A percentile compares a stretch with the other conserved stretches of the same genome.
Evolutionary conservation across 2,797 vertebrate species (phyloP).

Genomic region (Manis crassicaudata): DNA sequence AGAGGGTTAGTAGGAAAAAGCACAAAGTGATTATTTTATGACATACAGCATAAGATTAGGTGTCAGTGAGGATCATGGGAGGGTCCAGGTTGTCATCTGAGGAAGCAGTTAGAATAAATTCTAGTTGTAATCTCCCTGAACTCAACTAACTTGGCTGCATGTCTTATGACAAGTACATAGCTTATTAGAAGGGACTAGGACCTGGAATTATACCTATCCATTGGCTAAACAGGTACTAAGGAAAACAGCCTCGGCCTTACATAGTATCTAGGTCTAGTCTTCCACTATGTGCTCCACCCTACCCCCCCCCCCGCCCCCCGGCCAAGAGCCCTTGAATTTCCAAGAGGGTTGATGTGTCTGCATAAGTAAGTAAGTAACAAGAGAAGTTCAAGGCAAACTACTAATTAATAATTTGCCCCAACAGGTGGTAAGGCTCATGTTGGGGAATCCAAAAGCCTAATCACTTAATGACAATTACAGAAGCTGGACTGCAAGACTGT

Average conservation of each 20-base stretch:
- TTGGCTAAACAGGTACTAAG: not conserved
- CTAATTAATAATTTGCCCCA: not conserved
- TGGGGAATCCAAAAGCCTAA: not conserved
- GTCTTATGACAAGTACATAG: constrained; percentile 4
- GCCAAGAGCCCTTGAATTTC: not conserved
- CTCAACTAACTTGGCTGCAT: not conserved
- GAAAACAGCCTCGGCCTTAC: not conserved
- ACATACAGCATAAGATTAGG: not conserved
- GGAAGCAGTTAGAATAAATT: constrained; percentile 4
- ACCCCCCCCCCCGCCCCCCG: not conserved
- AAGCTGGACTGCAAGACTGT: not conserved
- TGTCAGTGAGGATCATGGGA: constrained; percentile 24
- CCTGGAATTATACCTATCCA: not conserved
- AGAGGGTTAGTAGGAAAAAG: not conserved
- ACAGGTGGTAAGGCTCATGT: not conserved
- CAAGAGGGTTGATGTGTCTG: not conserved
- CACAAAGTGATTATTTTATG: not conserved
- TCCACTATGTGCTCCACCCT: not conserved
- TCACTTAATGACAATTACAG: not conserved
- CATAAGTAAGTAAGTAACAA: not conserved
- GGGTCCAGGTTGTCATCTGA: not conserved
- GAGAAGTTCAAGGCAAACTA: not conserved
- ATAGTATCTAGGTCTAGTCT: not conserved
- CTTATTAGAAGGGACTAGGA: not conserved
- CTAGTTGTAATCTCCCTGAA: not conserved